Base-by-base conservation (phyloP, 1,140 invertebrate species). In the Delia radicum region DNA sequence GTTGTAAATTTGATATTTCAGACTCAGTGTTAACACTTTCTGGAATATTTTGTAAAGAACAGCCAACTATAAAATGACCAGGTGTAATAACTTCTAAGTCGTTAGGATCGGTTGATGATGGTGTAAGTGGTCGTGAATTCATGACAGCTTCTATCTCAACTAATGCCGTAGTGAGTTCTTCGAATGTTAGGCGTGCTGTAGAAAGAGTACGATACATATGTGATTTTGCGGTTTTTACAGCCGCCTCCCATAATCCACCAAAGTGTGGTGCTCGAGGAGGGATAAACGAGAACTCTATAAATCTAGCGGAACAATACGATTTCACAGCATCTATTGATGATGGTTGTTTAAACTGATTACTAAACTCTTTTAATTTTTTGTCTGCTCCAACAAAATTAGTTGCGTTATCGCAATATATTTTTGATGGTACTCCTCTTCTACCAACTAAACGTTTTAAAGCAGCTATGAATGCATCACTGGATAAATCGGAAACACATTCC, bases 351-450 rank as follows among this genome's bases (percentile, higher is more conserved):
- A 42, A 73, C 0, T n/a, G 13, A 27, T 73, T 63, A 18, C 37
- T 8, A 24, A 29, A 74, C 10, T 18, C 48, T 48, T 2, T 74
- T 61, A 15, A 74, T 15, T 6, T 62, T 26, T n/a, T n/a, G n/a
- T 61, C 8, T 7, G 73, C 6, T 0, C 55, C 55, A 24, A 63
- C 55, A 74, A 74, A 74, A 24, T 74, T 74, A 1, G 73, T 74
- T 12, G 28, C 73, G 37, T 74, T 74, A 8, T 74, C 73, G n/a
- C 73, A 62, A 26, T 10, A 63, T 21, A 63, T 74, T 21, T 74
- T 31, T 28, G 21, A 55, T 28, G 42, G 72, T 7, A 74, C 15
- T 2, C 55, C 55, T 15, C 55, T 29, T 0, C 28, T 28, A 4
- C 55, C 55, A 63, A 27, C 28, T 2, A 74, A 63, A 24, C 73